Evolutionary conservation across 1,140 invertebrate genomes (phyloP), one percentile per base, ranked within the genome.

Genomic region (Drosophila chauvacae): DNA sequence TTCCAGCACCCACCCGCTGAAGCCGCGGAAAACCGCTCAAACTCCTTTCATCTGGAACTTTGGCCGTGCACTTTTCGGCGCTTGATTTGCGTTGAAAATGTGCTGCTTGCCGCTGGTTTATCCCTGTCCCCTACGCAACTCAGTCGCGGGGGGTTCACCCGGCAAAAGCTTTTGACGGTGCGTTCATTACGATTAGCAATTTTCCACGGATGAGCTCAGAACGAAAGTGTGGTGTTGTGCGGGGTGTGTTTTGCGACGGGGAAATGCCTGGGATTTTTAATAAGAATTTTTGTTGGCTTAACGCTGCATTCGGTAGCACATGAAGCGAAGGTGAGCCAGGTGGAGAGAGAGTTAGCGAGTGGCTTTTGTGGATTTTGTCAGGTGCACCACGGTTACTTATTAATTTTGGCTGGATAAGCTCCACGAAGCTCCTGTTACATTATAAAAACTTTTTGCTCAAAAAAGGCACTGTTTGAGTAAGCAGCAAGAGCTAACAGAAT

Each of bases 161-260:
- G 51, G 45, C 30, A 50, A 50, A 71, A 59, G 69, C 69, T 72
- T 72, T 72, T 72, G 69, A 72, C 69, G 69, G 56, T 79, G 77
- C 78, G 73, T 77, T 77, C 66, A 77, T 81, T 81, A 77, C 86
- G 82, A 85, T 85, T 85, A 81, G 74, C 82, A 75, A 73, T 61
- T 72, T 71, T 57, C 37, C 59, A 47, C 47, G 59, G 57, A 62
- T 56, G 74, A 44, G 56, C 48, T 48, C 51, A 14, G 35, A 68
- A 28, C n/a, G 13, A 23, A 62, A 39, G 20, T 26, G 44, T 37
- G 65, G 39, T 26, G n/a, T 37, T 53, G 42, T 42, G n/a, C 10
- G 35, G 20, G 62, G 16, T n/a, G 10, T 66, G 65, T 50, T 41
- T 39, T 63, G 64, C 58, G 41, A 26, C 39, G 23, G 45, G 75